Percentiles rank a stretch among this genome's conserved stretches.
Conservation (phyloP, 2,888 invertebrate species). For the Oligia fasciuncula region DNA sequence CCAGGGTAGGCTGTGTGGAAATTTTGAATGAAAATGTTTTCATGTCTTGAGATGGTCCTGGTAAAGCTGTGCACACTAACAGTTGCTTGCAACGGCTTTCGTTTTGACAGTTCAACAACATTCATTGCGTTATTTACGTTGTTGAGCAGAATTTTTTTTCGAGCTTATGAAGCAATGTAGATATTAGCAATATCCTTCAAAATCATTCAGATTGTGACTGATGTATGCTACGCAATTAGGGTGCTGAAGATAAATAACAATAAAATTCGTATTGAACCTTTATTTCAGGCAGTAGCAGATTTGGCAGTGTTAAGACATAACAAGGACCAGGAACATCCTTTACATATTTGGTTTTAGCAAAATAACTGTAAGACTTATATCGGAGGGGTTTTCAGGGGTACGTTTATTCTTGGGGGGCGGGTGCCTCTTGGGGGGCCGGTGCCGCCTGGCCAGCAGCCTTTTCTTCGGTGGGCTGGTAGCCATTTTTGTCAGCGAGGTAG, state of each 20-base stretch:
- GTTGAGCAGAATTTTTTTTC: not conserved
- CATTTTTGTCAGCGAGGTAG: slow-evolving; percentile 91
- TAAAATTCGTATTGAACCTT: slow-evolving; percentile 56
- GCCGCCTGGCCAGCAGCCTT: slow-evolving; percentile 64
- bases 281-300: slow-evolving; percentile 57
- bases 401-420: slow-evolving; percentile 42
- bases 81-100: not conserved
- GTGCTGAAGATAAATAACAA: not conserved
- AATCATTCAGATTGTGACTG: not conserved
- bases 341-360: slow-evolving; percentile 71
- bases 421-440: slow-evolving; percentile 36
- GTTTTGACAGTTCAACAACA: not conserved
- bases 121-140: not conserved
- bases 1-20: not conserved
- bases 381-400: not conserved
- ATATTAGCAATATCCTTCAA: not conserved
- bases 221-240: not conserved
- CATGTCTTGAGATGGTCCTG: not conserved
- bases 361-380: slow-evolving; percentile 21
- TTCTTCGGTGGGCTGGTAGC: slow-evolving; percentile 89
- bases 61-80: not conserved
- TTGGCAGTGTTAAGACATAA: slow-evolving; percentile 65
- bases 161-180: not conserved
- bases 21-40: not conserved
- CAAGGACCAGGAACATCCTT: slow-evolving; percentile 63